These are phyloP conservation scores for Eristalis tenax DNA, from an alignment of 2,888 invertebrate genomes.

Conservation along the genomic window DNA sequence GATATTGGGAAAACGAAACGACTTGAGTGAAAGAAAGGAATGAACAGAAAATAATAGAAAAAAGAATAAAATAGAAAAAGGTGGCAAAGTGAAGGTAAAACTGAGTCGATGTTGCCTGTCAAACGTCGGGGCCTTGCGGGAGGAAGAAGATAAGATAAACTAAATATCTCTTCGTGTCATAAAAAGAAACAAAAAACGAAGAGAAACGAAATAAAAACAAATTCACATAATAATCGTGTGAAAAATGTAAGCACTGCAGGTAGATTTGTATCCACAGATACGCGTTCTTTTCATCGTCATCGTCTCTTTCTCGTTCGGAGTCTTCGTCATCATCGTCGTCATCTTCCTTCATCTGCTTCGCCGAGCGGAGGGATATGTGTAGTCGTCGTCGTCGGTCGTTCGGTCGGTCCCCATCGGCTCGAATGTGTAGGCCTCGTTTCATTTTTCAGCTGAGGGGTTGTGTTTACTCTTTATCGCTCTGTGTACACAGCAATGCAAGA, in stretches of 20 bases:
- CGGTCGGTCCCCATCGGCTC: background rate
- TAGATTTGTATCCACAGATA: slow-evolving; percentile 55
- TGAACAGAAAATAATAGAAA: no score
- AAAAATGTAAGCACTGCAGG: slow-evolving; percentile 62
- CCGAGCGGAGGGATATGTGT: background rate
- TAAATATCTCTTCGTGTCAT: slow-evolving; percentile 55
- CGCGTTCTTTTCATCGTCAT: slow-evolving; percentile 27
- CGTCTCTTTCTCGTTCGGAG: background rate
- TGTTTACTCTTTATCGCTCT: background rate
- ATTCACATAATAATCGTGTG: slow-evolving; percentile 71
- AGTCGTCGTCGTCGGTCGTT: background rate
- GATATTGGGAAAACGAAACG: background rate
- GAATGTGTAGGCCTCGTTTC: slow-evolving; percentile 17
- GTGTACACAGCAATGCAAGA: background rate
- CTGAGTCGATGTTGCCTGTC: slow-evolving; percentile 1
- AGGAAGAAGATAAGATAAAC: slow-evolving; percentile 63
- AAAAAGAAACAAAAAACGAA: slow-evolving; percentile 56
- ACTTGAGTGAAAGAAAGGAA: background rate
- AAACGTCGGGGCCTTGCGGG: slow-evolving; percentile 3
- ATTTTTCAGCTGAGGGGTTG: background rate
- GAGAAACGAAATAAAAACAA: slow-evolving; percentile 52
- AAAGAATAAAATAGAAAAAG: background rate
- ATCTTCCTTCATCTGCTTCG: background rate
- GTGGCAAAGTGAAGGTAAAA: slow-evolving; percentile 19
- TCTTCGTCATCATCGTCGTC: background rate